Percentiles rank a stretch among this genome's conserved stretches.
Evolutionary conservation across 2,113 vertebrate genomes (phyloP).

Genomic region (Tympanuchus pallidicinctus): DNA sequence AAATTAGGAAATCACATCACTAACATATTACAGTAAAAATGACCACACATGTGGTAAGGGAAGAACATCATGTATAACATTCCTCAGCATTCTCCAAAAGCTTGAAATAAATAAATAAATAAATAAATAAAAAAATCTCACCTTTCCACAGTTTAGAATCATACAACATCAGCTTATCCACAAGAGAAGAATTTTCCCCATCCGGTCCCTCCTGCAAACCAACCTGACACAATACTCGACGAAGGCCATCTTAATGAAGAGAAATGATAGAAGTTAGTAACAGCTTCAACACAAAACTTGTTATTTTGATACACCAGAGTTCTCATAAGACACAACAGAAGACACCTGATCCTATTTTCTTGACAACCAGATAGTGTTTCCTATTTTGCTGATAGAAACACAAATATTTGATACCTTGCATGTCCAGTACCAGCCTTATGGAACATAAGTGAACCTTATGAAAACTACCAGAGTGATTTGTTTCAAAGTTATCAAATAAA

Average conservation of each 20-base stretch:
- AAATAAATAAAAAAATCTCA: slow-evolving; percentile 62
- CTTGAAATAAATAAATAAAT: not conserved
- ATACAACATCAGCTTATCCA: slow-evolving; percentile 93
- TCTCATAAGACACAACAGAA: not conserved
- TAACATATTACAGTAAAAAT: not conserved
- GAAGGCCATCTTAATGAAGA: slow-evolving; percentile 86
- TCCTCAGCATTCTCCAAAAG: not conserved
- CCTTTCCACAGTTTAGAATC: slow-evolving; percentile 99
- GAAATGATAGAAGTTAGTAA: not conserved
- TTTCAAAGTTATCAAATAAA: not conserved
- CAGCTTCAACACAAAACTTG: not conserved
- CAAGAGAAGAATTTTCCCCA: slow-evolving; percentile 91
- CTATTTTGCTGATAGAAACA: not conserved
- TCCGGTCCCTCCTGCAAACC: slow-evolving; percentile 89
- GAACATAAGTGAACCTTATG: not conserved
- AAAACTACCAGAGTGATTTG: not conserved
- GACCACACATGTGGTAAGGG: not conserved
- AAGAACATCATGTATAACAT: not conserved
- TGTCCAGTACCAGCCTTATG: not conserved
- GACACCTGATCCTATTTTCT: not conserved
- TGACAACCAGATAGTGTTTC: not conserved
- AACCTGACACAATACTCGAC: slow-evolving; percentile 93
- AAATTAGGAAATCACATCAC: not conserved
- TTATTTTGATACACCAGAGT: not conserved
- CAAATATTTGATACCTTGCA: not conserved